These are phyloP conservation scores for Porites lutea DNA, from an alignment of 64 coral and sea anemone genomes.

Conservation along the genomic window DNA sequence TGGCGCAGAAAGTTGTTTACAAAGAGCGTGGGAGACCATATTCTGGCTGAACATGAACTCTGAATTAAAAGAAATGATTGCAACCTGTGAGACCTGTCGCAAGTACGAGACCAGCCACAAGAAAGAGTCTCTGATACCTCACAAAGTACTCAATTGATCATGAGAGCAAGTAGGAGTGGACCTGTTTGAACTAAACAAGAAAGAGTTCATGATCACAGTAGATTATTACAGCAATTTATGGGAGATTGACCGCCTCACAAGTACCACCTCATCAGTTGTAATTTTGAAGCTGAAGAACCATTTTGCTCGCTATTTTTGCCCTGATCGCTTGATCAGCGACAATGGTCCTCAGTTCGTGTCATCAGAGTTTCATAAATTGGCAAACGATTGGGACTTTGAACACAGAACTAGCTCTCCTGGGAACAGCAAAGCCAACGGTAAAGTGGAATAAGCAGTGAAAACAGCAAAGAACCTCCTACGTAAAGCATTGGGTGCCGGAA, in stretches of 20 bases:
- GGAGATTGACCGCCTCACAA: slow-evolving; percentile 1
- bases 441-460: not conserved
- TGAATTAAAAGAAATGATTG: too few relatives aligned
- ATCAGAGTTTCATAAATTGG: not conserved
- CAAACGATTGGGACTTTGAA: not conserved
- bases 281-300: slow-evolving; percentile 18
- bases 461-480: slow-evolving; percentile 6
- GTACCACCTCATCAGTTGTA: not conserved
- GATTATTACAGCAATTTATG: slow-evolving; percentile 24
- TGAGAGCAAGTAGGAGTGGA: not conserved
- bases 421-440: not conserved
- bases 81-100: not conserved
- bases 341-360: not conserved
- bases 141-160: not conserved
- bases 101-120: not conserved
- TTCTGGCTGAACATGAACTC: too few relatives aligned
- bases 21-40: too few relatives aligned
- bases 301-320: slow-evolving; percentile 1
- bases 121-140: not conserved
- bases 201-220: not conserved
- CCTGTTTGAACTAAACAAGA: not conserved
- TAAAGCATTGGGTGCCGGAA: not conserved
- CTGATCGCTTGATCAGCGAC: not conserved
- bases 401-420: not conserved
- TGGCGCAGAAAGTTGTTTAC: too few relatives aligned